A percentile compares a stretch with the other conserved stretches of the same genome.
Evolutionary conservation across 2,888 invertebrate species (phyloP).

Genomic region (Ormyrus labotus): DNA sequence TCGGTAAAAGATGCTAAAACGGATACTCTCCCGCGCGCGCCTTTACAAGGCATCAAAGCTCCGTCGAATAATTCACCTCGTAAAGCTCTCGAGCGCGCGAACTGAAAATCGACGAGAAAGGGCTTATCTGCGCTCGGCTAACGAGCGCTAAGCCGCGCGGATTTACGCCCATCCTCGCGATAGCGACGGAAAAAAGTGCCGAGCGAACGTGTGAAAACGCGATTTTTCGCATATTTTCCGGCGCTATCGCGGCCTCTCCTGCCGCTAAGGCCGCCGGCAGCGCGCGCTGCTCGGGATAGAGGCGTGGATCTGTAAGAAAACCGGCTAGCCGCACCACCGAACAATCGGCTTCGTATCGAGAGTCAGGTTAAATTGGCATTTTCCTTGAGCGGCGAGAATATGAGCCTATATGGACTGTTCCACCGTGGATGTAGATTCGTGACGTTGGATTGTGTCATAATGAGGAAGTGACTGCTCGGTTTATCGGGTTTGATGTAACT

Average conservation of each 20-base stretch:
- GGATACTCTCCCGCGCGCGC: too few species aligned
- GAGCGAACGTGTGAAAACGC: slow-evolving; percentile 5
- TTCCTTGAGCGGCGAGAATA: not conserved
- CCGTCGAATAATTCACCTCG: too few species aligned
- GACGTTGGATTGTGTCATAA: too few species aligned
- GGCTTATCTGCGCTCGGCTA: too few species aligned
- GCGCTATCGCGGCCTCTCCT: slow-evolving; percentile 4
- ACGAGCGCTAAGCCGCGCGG: not conserved
- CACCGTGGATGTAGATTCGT: too few species aligned
- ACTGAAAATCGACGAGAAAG: not conserved
- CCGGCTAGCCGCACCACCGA: slow-evolving; percentile 10
- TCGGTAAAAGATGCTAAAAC: too few species aligned
- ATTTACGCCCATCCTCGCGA: too few species aligned
- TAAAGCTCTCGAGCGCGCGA: too few species aligned
- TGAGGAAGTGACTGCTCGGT: too few species aligned
- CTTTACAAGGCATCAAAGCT: too few species aligned
- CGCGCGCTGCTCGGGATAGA: not conserved
- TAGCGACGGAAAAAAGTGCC: too few species aligned
- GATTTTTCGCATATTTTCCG: slow-evolving; percentile 30
- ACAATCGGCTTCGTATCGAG: slow-evolving; percentile 31
- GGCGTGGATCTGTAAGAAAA: slow-evolving; percentile 12
- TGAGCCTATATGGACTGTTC: not conserved
- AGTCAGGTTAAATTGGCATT: slow-evolving; percentile 23
- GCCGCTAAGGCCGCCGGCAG: not conserved
- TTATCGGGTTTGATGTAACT: too few species aligned